These are phyloP conservation scores for Tinamus major DNA, from an alignment of 2,797 vertebrate genomes.

Conservation along the genomic window DNA sequence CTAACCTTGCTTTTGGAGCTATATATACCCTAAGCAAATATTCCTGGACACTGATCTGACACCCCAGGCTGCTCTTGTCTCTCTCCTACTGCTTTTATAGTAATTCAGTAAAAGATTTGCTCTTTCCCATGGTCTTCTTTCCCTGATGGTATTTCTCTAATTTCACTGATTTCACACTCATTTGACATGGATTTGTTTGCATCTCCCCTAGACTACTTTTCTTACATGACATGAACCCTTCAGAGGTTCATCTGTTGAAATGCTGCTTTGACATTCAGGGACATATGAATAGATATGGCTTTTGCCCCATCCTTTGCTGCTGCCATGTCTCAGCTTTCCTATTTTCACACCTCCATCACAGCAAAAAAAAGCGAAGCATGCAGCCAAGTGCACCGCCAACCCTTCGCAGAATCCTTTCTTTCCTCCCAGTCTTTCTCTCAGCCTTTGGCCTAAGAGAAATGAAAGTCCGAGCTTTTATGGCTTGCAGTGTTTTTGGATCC, in stretches of 20 bases:
- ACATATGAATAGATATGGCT: not conserved
- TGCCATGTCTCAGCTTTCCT: not conserved
- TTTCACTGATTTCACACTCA: not conserved
- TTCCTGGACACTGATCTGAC: not conserved
- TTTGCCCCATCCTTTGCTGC: not conserved
- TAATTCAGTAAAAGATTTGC: not conserved
- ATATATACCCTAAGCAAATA: not conserved
- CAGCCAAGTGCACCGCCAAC: not conserved
- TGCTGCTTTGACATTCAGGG: not conserved
- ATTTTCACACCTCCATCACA: not conserved
- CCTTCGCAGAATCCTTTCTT: not conserved
- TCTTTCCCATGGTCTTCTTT: not conserved
- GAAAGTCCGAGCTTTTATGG: accelerated
- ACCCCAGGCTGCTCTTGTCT: not conserved
- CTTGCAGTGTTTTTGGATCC: accelerated
- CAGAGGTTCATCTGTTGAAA: not conserved
- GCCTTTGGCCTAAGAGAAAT: not conserved
- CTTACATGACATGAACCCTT: not conserved
- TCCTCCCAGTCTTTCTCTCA: accelerated
- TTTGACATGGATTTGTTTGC: not conserved
- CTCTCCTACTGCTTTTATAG: not conserved
- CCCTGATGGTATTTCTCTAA: not conserved
- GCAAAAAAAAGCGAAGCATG: accelerated
- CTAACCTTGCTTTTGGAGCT: not conserved
- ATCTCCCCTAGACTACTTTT: not conserved